Evolutionary conservation across 2,797 vertebrate genomes (phyloP).

Genomic region (Tokudaia tokunoshimensis): DNA sequence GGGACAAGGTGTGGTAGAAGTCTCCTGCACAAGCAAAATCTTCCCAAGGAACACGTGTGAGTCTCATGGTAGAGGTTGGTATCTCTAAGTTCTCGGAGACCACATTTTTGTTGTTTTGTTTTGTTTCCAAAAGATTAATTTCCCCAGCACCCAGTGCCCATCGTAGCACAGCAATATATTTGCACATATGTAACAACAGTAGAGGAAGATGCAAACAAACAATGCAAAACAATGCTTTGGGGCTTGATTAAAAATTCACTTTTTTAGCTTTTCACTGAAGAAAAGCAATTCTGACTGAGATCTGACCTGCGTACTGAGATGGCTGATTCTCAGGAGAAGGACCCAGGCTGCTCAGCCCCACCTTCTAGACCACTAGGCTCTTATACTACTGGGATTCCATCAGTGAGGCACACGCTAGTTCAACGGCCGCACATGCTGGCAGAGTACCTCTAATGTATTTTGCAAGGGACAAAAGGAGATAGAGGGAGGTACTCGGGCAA

Average conservation of each 20-base stretch:
- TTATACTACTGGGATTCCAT: fast-evolving
- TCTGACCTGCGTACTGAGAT: background rate
- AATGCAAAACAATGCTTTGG: background rate
- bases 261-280: background rate
- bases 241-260: constrained; percentile 4
- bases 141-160: fast-evolving
- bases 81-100: background rate
- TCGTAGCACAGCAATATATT: background rate
- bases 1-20: fast-evolving
- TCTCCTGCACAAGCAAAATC: background rate
- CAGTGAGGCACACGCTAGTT: fast-evolving
- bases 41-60: background rate
- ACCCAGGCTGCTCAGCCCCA: fast-evolving
- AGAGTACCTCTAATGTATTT: background rate
- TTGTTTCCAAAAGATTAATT: background rate
- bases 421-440: fast-evolving
- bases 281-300: background rate
- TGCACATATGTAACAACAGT: too few relatives aligned
- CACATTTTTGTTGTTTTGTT: background rate
- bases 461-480: background rate
- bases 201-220: background rate
- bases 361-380: fast-evolving
- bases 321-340: background rate
- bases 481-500: fast-evolving
- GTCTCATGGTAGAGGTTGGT: background rate